Base-by-base conservation (phyloP, 2,113 vertebrate species). In the Phylloscopus trochiloides region DNA sequence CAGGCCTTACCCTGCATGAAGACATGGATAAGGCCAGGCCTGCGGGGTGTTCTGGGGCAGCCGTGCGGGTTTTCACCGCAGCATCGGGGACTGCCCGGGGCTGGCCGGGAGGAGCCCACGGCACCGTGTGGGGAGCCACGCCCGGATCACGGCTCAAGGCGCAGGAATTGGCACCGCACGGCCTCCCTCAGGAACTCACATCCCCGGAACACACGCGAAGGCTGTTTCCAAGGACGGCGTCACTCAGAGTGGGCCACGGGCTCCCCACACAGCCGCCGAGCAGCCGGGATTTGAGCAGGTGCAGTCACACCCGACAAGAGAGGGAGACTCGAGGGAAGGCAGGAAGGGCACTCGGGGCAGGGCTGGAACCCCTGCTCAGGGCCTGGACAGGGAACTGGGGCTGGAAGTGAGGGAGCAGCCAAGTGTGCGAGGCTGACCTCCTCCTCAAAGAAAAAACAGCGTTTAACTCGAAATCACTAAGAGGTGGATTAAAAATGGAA, bases 31-130 rank as follows among this genome's bases (percentile, higher is more conserved):
- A 32, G 20, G 1, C 1, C 29, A 3, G 40, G 42, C 21, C 10
- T 1, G 1, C 0, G 0, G 19, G 12, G 8, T 2, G 4, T 3
- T 12, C 1, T 0, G 1, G n/a, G 17, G 10, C 8, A 1, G n/a
- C 52, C n/a, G 3, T 1, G 1, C 12, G 26, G 29, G 17, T 6
- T 17, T 6, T 26, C 2, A 3, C 55, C 70, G 31, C 73, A 32
- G 54, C 40, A 5, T 4, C 8, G 3, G 13, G 40, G 40, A 15
- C 28, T 3, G 26, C 2, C 32, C 11, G 32, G 31, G 52, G 54
- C 52, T 19, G 52, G 50, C 28, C 17, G 4, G 10, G 22, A 3
- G n/a, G 54, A 8, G 22, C 48, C 17, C 32, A 7, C 1, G 2
- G 3, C 43, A 12, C 29, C 4, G 1, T 3, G 1, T 5, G 34